Conservation (phyloP, 2,888 invertebrate species). For the Hyles lineata region DNA sequence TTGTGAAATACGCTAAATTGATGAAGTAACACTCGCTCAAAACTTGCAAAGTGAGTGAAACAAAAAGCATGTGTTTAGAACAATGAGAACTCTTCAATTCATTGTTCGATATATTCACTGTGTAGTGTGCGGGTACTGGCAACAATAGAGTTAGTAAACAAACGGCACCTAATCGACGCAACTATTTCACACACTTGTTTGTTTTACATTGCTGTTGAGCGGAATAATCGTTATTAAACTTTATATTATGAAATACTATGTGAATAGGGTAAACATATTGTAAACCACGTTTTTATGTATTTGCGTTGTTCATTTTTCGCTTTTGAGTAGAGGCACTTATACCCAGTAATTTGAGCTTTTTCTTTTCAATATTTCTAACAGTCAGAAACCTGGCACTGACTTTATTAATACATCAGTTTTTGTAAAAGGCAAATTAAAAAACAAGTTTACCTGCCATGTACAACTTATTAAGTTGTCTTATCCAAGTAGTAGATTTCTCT, state of each 20-base stretch:
- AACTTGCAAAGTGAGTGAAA: neutral
- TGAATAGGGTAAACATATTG: too few relatives aligned
- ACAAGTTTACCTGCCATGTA: too few relatives aligned
- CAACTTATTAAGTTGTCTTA: neutral
- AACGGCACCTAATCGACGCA: neutral
- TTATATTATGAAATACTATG: neutral
- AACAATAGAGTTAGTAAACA: conserved; percentile 11
- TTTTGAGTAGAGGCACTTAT: too few relatives aligned
- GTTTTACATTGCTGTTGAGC: conserved; percentile 9
- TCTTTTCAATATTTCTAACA: too few relatives aligned
- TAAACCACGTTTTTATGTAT: too few relatives aligned
- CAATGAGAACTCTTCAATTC: conserved; percentile 5
- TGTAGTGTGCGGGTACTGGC: neutral
- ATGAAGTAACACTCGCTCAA: neutral
- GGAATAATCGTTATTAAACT: neutral
- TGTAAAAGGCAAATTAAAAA: too few relatives aligned
- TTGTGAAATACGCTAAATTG: neutral
- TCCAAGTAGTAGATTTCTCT: neutral
- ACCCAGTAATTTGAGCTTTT: too few relatives aligned
- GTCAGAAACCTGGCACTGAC: too few relatives aligned
- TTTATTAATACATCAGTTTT: too few relatives aligned
- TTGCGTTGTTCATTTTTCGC: too few relatives aligned
- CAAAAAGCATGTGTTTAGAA: neutral
- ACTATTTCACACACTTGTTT: conserved; percentile 26
- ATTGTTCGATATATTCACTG: neutral